Percentiles rank a stretch among this genome's conserved stretches.
Evolutionary conservation across 2,888 invertebrate genomes (phyloP).

Genomic region (Hipparchia semele): DNA sequence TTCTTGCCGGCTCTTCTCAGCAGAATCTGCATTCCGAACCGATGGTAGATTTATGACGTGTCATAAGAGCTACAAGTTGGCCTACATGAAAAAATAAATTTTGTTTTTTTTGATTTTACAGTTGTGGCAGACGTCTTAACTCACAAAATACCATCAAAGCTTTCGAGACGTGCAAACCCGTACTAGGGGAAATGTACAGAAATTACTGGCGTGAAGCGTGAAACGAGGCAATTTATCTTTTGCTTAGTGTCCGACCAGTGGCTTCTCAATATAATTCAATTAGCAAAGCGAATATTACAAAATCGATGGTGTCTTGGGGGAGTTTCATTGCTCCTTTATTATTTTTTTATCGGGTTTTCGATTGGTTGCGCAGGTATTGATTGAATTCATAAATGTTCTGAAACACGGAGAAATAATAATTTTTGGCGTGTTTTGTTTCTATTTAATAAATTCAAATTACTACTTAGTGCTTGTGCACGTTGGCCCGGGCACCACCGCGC

Average conservation of each 20-base stretch:
- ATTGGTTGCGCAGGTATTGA: neutral
- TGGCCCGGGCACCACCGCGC: too few relatives aligned
- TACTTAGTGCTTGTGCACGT: too few relatives aligned
- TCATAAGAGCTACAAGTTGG: too few relatives aligned
- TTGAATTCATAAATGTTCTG: neutral
- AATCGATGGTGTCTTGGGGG: constrained; percentile 27
- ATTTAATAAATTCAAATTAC: too few relatives aligned
- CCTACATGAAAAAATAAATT: too few relatives aligned
- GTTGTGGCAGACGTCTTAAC: too few relatives aligned
- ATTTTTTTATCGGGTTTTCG: neutral
- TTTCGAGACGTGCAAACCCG: neutral
- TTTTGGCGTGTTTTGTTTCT: neutral
- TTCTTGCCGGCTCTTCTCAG: too few relatives aligned
- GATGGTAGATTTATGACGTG: too few relatives aligned
- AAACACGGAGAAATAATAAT: neutral
- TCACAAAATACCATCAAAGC: neutral
- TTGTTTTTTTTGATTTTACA: too few relatives aligned
- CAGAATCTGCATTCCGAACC: too few relatives aligned
- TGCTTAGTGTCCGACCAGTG: constrained; percentile 60
- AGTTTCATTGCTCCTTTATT: constrained; percentile 15
- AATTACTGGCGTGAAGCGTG: constrained; percentile 67
- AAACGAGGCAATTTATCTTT: constrained; percentile 70
- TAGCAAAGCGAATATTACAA: constrained; percentile 47
- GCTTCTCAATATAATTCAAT: constrained; percentile 69
- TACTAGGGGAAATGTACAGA: constrained; percentile 44